phyloP scores from a whole-genome alignment of 2,797 vertebrate genomes.

The Phataginus tricuspis region DNA sequence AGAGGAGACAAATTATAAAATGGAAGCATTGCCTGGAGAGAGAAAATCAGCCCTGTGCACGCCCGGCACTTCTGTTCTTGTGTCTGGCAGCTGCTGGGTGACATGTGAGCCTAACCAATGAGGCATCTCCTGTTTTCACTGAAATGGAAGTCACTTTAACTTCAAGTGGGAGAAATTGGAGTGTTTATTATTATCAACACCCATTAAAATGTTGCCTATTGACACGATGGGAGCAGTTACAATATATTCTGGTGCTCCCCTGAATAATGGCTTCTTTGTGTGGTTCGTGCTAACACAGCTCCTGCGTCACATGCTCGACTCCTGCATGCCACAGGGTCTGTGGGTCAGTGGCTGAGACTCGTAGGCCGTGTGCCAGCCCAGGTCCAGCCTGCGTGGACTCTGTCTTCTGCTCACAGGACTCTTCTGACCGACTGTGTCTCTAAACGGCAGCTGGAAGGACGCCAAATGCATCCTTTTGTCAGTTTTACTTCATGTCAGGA shows the following conservation, averaged over 20 bases:
- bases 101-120: neutral
- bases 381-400: neutral
- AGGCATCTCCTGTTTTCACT: constrained; percentile 26
- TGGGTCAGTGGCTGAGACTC: neutral
- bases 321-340: constrained; percentile 50
- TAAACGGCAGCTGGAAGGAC: neutral
- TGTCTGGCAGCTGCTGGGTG: constrained; percentile 34
- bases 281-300: neutral
- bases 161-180: constrained; percentile 55
- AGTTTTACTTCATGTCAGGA: neutral
- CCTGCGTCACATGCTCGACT: neutral
- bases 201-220: neutral
- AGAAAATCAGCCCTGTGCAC: neutral
- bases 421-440: neutral
- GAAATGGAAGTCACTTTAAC: constrained; percentile 47
- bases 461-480: neutral
- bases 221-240: constrained; percentile 55
- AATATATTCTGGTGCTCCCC: constrained; percentile 43
- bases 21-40: neutral
- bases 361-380: fast-evolving
- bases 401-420: fast-evolving
- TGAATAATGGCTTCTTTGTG: constrained; percentile 20
- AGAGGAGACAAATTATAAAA: constrained; percentile 30
- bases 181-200: too few species aligned
- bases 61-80: neutral